These are phyloP conservation scores for Sinohyriopsis cumingii DNA, from an alignment of 2,888 invertebrate species.

Conservation along the genomic window DNA sequence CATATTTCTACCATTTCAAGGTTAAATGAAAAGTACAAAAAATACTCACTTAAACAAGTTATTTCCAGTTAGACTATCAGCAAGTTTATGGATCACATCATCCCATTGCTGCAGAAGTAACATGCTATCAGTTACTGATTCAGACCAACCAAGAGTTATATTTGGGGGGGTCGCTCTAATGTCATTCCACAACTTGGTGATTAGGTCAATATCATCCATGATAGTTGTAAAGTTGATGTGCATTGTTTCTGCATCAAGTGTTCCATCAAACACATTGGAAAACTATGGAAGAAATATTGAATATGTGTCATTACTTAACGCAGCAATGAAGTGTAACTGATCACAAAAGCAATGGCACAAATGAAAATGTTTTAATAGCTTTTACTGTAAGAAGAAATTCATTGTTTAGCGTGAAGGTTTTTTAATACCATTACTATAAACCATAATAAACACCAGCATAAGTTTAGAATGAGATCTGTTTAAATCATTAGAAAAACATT, in stretches of 20 bases:
- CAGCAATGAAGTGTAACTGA: too few relatives aligned
- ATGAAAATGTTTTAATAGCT: too few relatives aligned
- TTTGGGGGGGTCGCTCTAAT: slow-evolving; percentile 34
- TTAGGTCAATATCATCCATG: slow-evolving; percentile 12
- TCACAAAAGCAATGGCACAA: too few relatives aligned
- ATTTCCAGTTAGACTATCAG: background rate
- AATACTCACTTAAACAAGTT: slow-evolving; percentile 6
- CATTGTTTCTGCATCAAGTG: slow-evolving; percentile 9
- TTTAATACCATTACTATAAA: too few relatives aligned
- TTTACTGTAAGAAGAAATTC: too few relatives aligned
- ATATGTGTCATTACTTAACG: too few relatives aligned
- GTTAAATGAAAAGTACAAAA: background rate
- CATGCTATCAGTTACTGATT: slow-evolving; percentile 29
- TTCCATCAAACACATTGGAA: slow-evolving; percentile 1
- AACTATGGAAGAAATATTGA: slow-evolving; percentile 10
- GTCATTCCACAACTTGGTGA: slow-evolving; percentile 24
- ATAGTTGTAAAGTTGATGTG: slow-evolving; percentile 20
- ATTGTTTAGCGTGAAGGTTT: too few relatives aligned
- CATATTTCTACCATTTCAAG: background rate
- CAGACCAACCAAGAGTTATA: slow-evolving; percentile 23
- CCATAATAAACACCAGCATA: too few relatives aligned
- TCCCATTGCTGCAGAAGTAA: slow-evolving; percentile 33
- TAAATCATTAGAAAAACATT: too few relatives aligned
- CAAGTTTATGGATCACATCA: slow-evolving; percentile 17
- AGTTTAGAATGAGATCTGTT: too few relatives aligned